phyloP scores from a whole-genome alignment of 1,140 invertebrate species.

The Euwallacea similis region DNA sequence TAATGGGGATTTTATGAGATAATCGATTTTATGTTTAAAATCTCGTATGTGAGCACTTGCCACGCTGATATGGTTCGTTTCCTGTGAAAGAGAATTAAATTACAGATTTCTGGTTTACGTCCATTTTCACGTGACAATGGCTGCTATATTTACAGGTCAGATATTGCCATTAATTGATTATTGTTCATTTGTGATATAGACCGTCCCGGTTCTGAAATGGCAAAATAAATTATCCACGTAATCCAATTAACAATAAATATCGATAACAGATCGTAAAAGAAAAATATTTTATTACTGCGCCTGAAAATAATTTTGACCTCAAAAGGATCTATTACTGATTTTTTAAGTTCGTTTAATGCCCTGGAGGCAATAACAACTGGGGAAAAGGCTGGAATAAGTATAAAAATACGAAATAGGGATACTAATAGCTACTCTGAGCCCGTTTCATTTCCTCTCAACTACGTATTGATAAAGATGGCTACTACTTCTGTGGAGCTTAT shows the following conservation, averaged over 20 bases:
- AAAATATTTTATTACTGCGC: constrained; percentile 3
- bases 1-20: constrained; percentile 4
- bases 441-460: constrained; percentile 23
- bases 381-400: constrained; percentile 13
- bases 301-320: constrained; percentile 1
- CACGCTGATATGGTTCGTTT: neutral
- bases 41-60: neutral
- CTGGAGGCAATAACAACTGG: constrained; percentile 13
- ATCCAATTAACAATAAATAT: constrained; percentile 4
- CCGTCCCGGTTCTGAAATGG: neutral
- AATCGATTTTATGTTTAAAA: constrained; percentile 1
- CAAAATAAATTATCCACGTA: neutral
- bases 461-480: constrained; percentile 31
- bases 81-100: neutral
- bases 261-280: neutral
- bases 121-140: too few relatives aligned
- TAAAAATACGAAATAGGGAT: constrained; percentile 27
- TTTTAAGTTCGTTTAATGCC: constrained; percentile 16
- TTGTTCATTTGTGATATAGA: neutral
- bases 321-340: constrained; percentile 7
- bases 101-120: too few relatives aligned
- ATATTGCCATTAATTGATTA: neutral
- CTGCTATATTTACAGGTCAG: too few relatives aligned
- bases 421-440: constrained; percentile 23
- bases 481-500: constrained; percentile 15